These are phyloP conservation scores for Daubentonia madagascariensis DNA, from an alignment of 2,113 vertebrate genomes.

Conservation along the genomic window DNA sequence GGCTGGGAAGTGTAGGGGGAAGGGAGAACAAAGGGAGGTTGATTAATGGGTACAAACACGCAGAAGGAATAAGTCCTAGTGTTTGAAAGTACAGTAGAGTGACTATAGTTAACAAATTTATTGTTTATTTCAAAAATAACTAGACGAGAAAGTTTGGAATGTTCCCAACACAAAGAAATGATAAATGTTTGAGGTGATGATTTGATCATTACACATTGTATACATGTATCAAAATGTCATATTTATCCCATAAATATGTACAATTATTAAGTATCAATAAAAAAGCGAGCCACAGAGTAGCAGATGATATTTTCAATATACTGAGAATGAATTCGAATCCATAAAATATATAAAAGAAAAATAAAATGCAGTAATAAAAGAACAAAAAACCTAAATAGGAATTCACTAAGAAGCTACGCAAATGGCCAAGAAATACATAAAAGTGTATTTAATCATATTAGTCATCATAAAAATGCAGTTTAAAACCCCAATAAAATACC, in stretches of 20 bases:
- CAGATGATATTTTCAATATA: not conserved
- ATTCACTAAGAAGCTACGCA: not conserved
- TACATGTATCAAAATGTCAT: not conserved
- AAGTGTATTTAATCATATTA: not conserved
- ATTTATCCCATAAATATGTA: not conserved
- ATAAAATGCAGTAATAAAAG: no score
- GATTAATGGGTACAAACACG: not conserved
- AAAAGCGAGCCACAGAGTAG: not conserved
- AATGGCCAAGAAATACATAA: not conserved
- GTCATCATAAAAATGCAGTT: not conserved
- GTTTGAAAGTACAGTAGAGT: not conserved
- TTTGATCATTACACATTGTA: not conserved
- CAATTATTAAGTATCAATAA: not conserved
- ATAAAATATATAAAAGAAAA: not conserved
- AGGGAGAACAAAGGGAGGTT: not conserved
- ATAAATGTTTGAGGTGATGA: not conserved
- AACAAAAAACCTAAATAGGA: not conserved
- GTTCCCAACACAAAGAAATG: not conserved
- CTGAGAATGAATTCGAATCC: not conserved
- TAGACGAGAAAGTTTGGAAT: not conserved
- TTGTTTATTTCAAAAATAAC: not conserved
- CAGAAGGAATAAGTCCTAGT: not conserved
- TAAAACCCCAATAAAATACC: not conserved
- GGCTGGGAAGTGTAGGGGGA: not conserved
- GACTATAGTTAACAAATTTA: not conserved